Conservation (phyloP, 2,888 invertebrate genomes). For the Sarcophaga carnaria region DNA sequence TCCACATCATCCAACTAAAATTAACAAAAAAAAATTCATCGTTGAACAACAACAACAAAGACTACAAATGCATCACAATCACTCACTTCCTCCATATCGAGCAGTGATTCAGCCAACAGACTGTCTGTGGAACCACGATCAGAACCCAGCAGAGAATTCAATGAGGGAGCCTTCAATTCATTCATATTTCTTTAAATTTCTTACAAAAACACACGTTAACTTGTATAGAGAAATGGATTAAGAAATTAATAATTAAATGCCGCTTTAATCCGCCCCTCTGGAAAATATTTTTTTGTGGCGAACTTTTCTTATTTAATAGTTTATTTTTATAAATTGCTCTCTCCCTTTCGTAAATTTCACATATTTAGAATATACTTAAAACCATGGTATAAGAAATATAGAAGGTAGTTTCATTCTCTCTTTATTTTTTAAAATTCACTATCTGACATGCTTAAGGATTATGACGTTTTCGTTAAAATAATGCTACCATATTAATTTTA, state of each 20-base stretch:
- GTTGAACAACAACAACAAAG: conserved; percentile 86
- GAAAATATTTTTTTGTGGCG: neutral
- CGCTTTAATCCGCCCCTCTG: conserved; percentile 60
- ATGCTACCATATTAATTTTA: no score
- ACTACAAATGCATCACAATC: conserved; percentile 70
- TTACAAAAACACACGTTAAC: neutral
- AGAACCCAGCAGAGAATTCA: conserved; percentile 84
- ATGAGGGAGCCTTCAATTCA: conserved; percentile 80
- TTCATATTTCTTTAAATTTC: conserved; percentile 74
- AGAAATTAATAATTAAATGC: conserved; percentile 11
- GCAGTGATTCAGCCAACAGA: conserved; percentile 83
- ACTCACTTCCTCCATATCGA: conserved; percentile 87
- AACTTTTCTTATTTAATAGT: conserved; percentile 15
- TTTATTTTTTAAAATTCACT: no score
- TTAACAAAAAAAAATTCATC: conserved; percentile 2
- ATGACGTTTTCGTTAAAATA: no score
- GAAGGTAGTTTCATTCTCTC: no score
- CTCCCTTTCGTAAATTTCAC: neutral
- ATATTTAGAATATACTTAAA: neutral
- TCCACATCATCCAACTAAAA: conserved; percentile 90
- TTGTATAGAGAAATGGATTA: neutral
- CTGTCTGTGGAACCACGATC: conserved; percentile 88
- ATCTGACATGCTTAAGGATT: no score
- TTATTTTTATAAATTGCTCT: neutral
- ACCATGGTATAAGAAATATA: no score